A percentile compares a stretch with the other conserved stretches of the same genome.
These are phyloP conservation scores for Phaedon cochleariae DNA, from an alignment of 2,888 invertebrate genomes.

Conservation along the genomic window DNA sequence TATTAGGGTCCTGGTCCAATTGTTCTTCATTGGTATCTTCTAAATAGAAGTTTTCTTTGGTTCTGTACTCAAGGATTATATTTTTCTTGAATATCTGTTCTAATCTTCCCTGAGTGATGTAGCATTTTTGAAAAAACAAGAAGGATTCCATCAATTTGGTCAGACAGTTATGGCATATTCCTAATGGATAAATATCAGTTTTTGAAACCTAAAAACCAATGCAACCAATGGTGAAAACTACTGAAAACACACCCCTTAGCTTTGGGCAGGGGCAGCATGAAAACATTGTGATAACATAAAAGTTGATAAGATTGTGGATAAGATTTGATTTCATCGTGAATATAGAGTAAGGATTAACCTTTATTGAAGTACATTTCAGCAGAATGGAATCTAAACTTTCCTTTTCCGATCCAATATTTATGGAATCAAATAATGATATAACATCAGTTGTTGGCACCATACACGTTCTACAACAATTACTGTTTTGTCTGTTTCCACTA, in stretches of 20 bases:
- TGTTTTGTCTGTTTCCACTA: not conserved
- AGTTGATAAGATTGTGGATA: too few relatives aligned
- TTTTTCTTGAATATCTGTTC: conserved; percentile 29
- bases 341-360: conserved; percentile 35
- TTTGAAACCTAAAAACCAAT: conserved; percentile 42
- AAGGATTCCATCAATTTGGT: conserved; percentile 46
- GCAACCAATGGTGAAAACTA: too few relatives aligned
- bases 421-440: conserved; percentile 44
- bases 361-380: conserved; percentile 44
- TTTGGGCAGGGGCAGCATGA: too few relatives aligned
- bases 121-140: conserved; percentile 49
- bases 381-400: conserved; percentile 42
- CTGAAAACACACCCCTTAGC: too few relatives aligned
- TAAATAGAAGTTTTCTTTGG: not conserved
- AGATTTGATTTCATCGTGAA: too few relatives aligned
- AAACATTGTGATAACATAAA: too few relatives aligned
- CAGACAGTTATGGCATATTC: conserved; percentile 49
- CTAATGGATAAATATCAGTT: conserved; percentile 45
- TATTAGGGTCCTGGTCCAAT: not conserved
- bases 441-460: conserved; percentile 35
- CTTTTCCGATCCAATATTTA: conserved; percentile 36
- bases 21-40: not conserved
- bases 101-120: conserved; percentile 44
- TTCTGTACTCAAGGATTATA: not conserved
- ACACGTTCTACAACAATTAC: conserved; percentile 47